Conservation (phyloP, 2,888 invertebrate species). For the Pollenia angustigena region DNA sequence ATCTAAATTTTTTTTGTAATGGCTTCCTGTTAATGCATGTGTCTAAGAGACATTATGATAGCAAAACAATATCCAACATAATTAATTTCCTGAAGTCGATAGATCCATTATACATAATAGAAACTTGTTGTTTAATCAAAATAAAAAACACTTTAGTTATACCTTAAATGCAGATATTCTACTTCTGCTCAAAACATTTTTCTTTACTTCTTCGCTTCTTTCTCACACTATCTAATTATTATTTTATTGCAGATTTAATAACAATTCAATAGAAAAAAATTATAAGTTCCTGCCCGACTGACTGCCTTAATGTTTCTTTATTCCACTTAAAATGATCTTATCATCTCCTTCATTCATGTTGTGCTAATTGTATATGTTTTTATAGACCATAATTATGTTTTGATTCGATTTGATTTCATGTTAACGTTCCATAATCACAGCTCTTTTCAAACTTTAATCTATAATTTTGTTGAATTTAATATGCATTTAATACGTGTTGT, state of each 20-base stretch:
- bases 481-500: conserved; percentile 49
- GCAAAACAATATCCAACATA: no score
- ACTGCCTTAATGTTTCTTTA: not conserved
- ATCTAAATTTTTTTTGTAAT: no score
- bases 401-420: conserved; percentile 55
- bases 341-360: conserved; percentile 44
- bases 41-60: no score
- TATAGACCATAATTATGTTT: conserved; percentile 59
- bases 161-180: no score
- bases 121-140: no score
- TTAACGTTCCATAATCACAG: conserved; percentile 59
- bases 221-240: conserved; percentile 50
- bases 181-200: no score
- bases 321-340: conserved; percentile 30
- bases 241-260: conserved; percentile 43
- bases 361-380: conserved; percentile 55
- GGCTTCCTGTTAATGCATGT: no score
- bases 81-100: no score
- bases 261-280: conserved; percentile 50
- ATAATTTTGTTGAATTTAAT: conserved; percentile 64
- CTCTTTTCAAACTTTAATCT: conserved; percentile 34
- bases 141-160: no score
- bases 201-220: not conserved
- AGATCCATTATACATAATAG: no score
- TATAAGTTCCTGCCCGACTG: not conserved